Percentiles rank a stretch among this genome's conserved stretches.
Evolutionary conservation across 2,113 vertebrate genomes (phyloP).

Genomic region (Petroica traversi): DNA sequence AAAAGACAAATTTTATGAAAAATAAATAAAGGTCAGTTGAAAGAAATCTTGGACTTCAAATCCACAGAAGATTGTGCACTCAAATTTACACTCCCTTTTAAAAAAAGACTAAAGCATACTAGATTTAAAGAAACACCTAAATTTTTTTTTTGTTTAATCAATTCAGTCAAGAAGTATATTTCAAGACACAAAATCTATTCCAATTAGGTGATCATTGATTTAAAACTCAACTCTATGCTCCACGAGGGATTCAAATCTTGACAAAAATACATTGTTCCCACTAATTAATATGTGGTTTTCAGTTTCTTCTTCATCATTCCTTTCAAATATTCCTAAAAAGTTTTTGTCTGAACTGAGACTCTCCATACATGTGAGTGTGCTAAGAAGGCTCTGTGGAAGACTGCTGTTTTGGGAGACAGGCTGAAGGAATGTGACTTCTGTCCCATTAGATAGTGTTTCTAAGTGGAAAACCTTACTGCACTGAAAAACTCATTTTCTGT

Average conservation of each 20-base stretch:
- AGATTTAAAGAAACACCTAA: not conserved
- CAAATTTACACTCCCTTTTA: not conserved
- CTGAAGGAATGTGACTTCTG: not conserved
- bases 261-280: not conserved
- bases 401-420: not conserved
- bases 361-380: not conserved
- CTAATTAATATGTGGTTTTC: not conserved
- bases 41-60: not conserved
- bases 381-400: not conserved
- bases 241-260: not conserved
- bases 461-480: not conserved
- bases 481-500: not conserved
- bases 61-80: not conserved
- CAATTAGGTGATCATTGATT: not conserved
- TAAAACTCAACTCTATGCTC: not conserved
- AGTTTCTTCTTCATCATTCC: not conserved
- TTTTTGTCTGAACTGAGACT: not conserved
- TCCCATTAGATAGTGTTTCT: not conserved
- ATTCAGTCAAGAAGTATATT: not conserved
- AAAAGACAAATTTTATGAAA: not conserved
- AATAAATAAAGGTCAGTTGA: not conserved
- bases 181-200: not conserved
- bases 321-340: not conserved
- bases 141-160: not conserved
- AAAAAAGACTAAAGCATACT: not conserved